phyloP scores from a whole-genome alignment of 2,113 vertebrate genomes.

The Pionites leucogaster region DNA sequence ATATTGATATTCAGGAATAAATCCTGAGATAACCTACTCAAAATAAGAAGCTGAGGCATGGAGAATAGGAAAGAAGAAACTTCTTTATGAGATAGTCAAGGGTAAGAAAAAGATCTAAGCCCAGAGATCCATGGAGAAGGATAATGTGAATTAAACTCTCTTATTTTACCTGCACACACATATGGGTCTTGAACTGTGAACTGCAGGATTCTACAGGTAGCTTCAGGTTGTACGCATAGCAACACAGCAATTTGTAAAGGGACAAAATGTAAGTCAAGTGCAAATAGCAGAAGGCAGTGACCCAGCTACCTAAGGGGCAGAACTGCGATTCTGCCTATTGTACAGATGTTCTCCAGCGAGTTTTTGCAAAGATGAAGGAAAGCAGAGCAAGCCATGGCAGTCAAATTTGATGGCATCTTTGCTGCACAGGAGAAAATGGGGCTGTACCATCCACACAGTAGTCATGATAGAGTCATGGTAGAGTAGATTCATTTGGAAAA shows the following conservation, averaged over 20 bases:
- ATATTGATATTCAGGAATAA: neutral
- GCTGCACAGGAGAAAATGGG: neutral
- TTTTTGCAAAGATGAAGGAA: neutral
- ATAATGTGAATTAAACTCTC: neutral
- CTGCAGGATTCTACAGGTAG: neutral
- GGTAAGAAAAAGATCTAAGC: neutral
- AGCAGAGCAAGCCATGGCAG: neutral
- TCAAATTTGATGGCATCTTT: neutral
- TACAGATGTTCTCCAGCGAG: neutral
- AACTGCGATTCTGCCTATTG: neutral
- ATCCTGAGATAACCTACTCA: neutral
- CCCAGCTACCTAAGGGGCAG: neutral
- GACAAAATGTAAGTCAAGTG: neutral
- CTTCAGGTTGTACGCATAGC: neutral
- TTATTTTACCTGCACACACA: neutral
- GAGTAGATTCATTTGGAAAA: neutral
- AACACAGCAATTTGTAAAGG: neutral
- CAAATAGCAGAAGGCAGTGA: neutral
- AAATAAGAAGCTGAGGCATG: neutral
- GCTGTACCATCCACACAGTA: neutral
- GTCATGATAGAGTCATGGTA: neutral
- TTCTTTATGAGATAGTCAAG: neutral
- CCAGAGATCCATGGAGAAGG: neutral
- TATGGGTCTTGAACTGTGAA: neutral
- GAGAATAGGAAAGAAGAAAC: neutral